These are phyloP conservation scores for Pseudorhiza aurosa DNA, from an alignment of 30 jellyfish, hydroid and myxozoan genomes.

Conservation along the genomic window DNA sequence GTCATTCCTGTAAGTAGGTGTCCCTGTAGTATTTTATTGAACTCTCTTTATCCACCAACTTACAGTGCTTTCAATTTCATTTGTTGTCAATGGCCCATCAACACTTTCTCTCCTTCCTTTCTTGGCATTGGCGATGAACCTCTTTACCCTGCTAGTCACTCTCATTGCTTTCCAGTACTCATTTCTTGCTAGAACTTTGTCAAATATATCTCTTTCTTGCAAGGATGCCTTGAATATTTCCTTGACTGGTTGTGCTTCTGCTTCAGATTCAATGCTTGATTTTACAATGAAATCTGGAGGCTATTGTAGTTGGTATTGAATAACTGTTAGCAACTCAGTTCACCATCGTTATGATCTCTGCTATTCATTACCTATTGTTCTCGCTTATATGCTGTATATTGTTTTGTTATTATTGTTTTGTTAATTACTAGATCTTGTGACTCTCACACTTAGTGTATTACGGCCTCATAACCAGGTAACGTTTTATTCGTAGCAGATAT, in stretches of 20 bases:
- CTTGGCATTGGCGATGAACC: constrained; percentile 54
- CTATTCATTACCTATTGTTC: too few species aligned
- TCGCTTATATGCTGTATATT: too few species aligned
- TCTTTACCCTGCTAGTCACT: constrained; percentile 51
- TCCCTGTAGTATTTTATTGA: constrained; percentile 29
- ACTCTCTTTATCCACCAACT: constrained; percentile 32
- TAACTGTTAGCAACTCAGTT: too few species aligned
- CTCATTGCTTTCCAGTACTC: constrained; percentile 36
- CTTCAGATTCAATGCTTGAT: constrained; percentile 37
- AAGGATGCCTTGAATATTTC: constrained; percentile 46
- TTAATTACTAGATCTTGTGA: too few species aligned
- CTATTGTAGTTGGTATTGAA: too few species aligned
- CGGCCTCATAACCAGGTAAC: not conserved
- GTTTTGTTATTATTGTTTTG: too few species aligned
- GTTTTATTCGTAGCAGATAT: constrained; percentile 9
- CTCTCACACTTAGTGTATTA: too few species aligned
- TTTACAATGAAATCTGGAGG: too few species aligned
- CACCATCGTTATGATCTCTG: too few species aligned
- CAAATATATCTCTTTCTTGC: not conserved
- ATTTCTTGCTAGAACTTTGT: constrained; percentile 5
- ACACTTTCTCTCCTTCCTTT: not conserved
- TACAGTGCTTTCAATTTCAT: constrained; percentile 33
- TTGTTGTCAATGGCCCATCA: constrained; percentile 77
- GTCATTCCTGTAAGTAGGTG: constrained; percentile 23
- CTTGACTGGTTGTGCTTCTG: constrained; percentile 28